Evolutionary conservation across 2,888 invertebrate genomes (phyloP), one percentile per base, ranked within the genome.

Genomic region (Pediacus dermestoides): DNA sequence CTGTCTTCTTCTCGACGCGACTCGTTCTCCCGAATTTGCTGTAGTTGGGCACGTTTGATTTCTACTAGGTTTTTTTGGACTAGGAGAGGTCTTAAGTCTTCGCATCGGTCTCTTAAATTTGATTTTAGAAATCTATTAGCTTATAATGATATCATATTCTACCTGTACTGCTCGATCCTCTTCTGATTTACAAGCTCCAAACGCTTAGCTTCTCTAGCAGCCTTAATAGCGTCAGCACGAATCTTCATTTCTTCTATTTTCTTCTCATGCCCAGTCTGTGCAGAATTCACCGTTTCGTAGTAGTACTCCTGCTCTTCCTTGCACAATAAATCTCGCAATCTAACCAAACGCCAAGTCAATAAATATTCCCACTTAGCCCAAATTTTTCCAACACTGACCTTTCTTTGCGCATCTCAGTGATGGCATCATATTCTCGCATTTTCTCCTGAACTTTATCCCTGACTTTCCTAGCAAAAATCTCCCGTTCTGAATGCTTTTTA

Each of bases 11-110:
- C 65, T 36, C 70, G 70, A 39, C 65, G 66, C 0, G 75, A 69
- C 48, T 74, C 65, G 39, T 80, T 80, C 60, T 81, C 80, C 32
- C 66, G 67, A 22, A 81, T 81, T 64, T 81, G 81, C 49, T 76
- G 75, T 30, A 77, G 62, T 46, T 80, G 80, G 2, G 72, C 66
- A 27, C 73, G 64, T 50, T 77, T 72, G 0, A 73, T 70, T 44
- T 81, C 76, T 18, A 71, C 68, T 0, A 74, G 68, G 7, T 74
- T 70, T 22, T 73, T 57, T 44, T 74, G 71, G 53, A 70, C 4
- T 52, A 70, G 1, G 62, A 65, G 60, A 60, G 75, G 45, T 53
- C 75, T 60, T 57, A 76, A 63, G 63, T 78, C 38, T 61, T 70
- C 51, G 68, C 76, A 67, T 2, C 61, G 59, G 8, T 48, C 23